phyloP scores from a whole-genome alignment of 2,888 invertebrate species.

The Cataglyphis cursor region DNA sequence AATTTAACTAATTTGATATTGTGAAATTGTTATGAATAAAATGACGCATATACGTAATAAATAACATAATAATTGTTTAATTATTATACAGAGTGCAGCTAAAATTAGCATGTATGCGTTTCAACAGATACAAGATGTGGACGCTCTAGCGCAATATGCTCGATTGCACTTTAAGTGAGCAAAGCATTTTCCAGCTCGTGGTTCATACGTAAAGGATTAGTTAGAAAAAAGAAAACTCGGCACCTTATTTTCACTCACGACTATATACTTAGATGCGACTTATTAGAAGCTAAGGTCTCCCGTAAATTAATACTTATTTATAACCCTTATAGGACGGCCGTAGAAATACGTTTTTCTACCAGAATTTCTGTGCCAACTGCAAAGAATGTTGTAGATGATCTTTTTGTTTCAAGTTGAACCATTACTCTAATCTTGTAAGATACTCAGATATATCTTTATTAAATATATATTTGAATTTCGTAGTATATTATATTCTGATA shows the following conservation, averaged over 20 bases:
- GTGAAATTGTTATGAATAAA: slow-evolving; percentile 44
- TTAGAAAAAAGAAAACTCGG: slow-evolving; percentile 78
- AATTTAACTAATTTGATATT: slow-evolving; percentile 37
- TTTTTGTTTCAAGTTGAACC: slow-evolving; percentile 82
- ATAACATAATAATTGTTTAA: slow-evolving; percentile 22
- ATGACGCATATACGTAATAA: slow-evolving; percentile 24
- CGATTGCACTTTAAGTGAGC: slow-evolving; percentile 37
- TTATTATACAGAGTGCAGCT: slow-evolving; percentile 25
- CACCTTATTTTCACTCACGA: slow-evolving; percentile 84
- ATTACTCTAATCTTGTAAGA: slow-evolving; percentile 86
- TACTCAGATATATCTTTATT: slow-evolving; percentile 86
- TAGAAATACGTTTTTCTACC: slow-evolving; percentile 84
- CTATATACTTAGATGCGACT: slow-evolving; percentile 81
- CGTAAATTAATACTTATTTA: slow-evolving; percentile 86
- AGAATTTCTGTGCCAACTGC: slow-evolving; percentile 87
- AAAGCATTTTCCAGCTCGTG: slow-evolving; percentile 43
- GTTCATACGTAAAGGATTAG: slow-evolving; percentile 63
- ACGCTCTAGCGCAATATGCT: slow-evolving; percentile 21
- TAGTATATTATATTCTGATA: slow-evolving; percentile 87
- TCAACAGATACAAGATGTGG: slow-evolving; percentile 47
- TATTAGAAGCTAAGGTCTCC: slow-evolving; percentile 81
- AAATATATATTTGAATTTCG: slow-evolving; percentile 86
- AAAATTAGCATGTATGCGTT: slow-evolving; percentile 52
- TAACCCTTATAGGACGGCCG: slow-evolving; percentile 81
- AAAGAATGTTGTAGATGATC: slow-evolving; percentile 85